These are phyloP conservation scores for Tetanocera ferruginea DNA, from an alignment of 2,888 invertebrate species.

Conservation along the genomic window DNA sequence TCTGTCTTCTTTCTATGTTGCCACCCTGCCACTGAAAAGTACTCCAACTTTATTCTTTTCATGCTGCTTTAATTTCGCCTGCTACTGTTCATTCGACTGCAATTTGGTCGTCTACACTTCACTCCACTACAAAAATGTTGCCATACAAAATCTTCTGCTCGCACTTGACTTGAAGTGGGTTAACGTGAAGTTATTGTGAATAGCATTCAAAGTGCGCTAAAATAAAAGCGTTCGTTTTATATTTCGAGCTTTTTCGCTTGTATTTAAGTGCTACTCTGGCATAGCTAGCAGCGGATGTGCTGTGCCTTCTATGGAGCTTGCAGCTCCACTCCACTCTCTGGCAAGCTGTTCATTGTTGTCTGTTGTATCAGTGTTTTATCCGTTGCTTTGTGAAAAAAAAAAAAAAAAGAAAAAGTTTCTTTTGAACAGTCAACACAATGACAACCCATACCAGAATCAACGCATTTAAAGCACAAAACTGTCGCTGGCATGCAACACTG, in stretches of 20 bases:
- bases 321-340: neutral
- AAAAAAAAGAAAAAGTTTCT: no score
- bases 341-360: neutral
- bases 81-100: neutral
- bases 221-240: constrained; percentile 7
- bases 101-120: neutral
- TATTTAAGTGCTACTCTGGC: neutral
- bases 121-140: neutral
- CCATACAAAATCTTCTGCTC: neutral
- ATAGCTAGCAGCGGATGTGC: no score
- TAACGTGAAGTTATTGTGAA: constrained; percentile 33
- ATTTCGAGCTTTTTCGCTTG: neutral
- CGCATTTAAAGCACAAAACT: no score
- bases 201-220: constrained; percentile 17
- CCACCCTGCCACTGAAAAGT: no score
- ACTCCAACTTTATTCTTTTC: neutral
- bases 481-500: no score
- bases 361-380: no score
- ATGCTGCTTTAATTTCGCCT: neutral
- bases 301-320: no score
- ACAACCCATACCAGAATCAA: no score
- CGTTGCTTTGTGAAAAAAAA: no score
- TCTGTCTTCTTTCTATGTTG: neutral
- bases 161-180: constrained; percentile 32
- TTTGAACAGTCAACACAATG: no score